Evolutionary conservation across 2,888 invertebrate genomes (phyloP).

Genomic region (Troides oblongomaculatus): DNA sequence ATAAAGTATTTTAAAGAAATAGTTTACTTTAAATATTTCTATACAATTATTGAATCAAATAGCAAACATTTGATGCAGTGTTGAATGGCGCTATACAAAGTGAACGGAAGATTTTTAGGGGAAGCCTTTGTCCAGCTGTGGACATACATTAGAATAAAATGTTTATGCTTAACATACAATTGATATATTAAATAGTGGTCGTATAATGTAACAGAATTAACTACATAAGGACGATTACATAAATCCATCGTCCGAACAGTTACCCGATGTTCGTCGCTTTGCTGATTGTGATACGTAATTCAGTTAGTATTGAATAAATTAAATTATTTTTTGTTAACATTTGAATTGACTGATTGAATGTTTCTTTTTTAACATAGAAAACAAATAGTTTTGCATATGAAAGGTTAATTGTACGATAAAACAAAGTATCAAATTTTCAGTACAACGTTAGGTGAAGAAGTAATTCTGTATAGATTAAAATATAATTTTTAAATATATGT

Average conservation of each 20-base stretch:
- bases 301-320: background rate
- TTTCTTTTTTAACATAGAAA: background rate
- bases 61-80: no score
- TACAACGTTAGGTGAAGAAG: no score
- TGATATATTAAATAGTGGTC: background rate
- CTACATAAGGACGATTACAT: conserved; percentile 12
- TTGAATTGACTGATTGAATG: background rate
- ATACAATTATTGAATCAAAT: no score
- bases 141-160: background rate
- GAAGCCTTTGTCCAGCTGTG: no score
- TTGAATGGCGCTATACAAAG: no score
- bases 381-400: background rate
- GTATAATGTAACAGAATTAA: conserved; percentile 19
- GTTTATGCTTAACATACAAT: background rate
- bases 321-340: background rate
- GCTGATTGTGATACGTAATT: conserved; percentile 3
- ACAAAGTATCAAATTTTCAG: background rate
- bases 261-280: conserved; percentile 3
- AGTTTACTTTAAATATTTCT: no score
- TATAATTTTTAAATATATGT: no score
- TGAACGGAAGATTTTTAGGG: no score
- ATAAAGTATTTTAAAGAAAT: no score
- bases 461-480: no score
- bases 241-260: conserved; percentile 5
- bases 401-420: background rate